phyloP scores from a whole-genome alignment of 2,888 invertebrate genomes.

The Euzetes globulus region DNA sequence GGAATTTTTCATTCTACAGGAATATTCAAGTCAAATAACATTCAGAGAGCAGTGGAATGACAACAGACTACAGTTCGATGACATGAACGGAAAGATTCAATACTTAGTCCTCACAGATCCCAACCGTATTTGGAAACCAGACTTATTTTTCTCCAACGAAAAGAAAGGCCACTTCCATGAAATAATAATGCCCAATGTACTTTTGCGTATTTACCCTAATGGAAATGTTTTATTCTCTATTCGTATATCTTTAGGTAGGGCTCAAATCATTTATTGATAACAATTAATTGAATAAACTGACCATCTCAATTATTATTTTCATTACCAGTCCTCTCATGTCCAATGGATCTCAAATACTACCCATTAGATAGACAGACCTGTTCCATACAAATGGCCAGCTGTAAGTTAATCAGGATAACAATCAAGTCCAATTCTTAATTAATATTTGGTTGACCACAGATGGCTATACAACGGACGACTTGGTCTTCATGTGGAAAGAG shows the following conservation, averaged over 20 bases:
- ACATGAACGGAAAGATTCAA: conserved; percentile 44
- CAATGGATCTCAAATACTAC: conserved; percentile 94
- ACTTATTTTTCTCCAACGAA: conserved; percentile 95
- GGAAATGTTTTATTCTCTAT: conserved; percentile 94
- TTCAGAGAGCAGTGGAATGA: conserved; percentile 97
- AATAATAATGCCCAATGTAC: conserved; percentile 95
- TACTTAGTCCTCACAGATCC: conserved; percentile 89
- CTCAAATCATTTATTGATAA: not conserved
- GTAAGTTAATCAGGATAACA: conserved; percentile 59
- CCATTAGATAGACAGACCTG: conserved; percentile 92
- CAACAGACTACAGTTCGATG: conserved; percentile 57
- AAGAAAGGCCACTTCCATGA: conserved; percentile 90
- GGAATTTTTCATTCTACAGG: conserved; percentile 48
- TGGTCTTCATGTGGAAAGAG: conserved; percentile 93
- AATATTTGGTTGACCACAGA: conserved; percentile 55
- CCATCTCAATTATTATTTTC: too few species aligned
- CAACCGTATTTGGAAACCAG: conserved; percentile 95
- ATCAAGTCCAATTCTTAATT: not conserved
- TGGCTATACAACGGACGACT: conserved; percentile 93
- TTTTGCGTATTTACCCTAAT: conserved; percentile 89
- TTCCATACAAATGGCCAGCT: conserved; percentile 90
- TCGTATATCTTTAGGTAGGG: conserved; percentile 61
- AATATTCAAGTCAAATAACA: conserved; percentile 94
- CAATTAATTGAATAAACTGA: not conserved
- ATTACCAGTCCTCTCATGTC: conserved; percentile 76